phyloP scores from a whole-genome alignment of 2,888 invertebrate genomes.

The Drosophila barbarae region DNA sequence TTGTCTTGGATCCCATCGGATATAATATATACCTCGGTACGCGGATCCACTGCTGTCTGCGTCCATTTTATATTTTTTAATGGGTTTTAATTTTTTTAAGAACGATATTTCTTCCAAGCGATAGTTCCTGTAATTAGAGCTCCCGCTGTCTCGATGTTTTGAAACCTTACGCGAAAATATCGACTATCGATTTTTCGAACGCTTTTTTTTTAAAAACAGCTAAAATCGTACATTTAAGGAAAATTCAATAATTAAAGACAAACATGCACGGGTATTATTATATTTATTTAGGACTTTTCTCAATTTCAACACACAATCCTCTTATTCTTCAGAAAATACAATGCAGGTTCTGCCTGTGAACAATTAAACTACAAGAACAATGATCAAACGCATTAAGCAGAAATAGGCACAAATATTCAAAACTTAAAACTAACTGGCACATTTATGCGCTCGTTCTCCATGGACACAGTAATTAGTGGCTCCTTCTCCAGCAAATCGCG shows the following conservation, averaged over 20 bases:
- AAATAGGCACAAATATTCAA: constrained; percentile 31
- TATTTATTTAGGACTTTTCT: constrained; percentile 1
- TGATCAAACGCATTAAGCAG: constrained; percentile 4
- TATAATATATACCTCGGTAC: constrained; percentile 46
- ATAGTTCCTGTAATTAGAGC: neutral
- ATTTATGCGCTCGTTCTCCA: constrained; percentile 76
- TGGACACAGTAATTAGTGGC: constrained; percentile 68
- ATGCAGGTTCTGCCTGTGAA: constrained; percentile 1
- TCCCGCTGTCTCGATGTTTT: neutral
- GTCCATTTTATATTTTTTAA: constrained; percentile 45
- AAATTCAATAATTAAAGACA: neutral
- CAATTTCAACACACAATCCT: neutral
- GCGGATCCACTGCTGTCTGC: constrained; percentile 58
- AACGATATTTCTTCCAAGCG: neutral
- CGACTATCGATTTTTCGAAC: neutral
- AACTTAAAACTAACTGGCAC: constrained; percentile 72
- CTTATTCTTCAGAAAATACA: constrained; percentile 2
- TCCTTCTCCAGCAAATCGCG: constrained; percentile 39
- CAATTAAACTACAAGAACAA: constrained; percentile 10
- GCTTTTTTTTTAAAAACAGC: neutral
- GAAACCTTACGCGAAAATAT: neutral
- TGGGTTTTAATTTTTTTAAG: neutral
- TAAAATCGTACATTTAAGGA: too few species aligned
- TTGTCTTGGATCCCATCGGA: constrained; percentile 10
- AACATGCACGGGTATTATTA: neutral